Evolutionary conservation across 2,797 vertebrate genomes (phyloP).

Genomic region (Macropodus opercularis): DNA sequence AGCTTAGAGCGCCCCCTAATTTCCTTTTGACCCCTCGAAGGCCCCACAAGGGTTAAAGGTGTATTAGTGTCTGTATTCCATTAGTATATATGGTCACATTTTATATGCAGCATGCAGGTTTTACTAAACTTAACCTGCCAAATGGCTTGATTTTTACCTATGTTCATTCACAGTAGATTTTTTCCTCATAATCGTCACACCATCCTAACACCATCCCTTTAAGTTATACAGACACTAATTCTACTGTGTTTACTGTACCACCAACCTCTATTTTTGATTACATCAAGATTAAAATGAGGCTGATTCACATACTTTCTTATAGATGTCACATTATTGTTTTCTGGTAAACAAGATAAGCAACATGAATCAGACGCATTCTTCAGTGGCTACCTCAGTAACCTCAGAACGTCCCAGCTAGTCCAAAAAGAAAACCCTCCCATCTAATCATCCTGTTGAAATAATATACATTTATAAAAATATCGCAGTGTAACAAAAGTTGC

Average conservation of each 20-base stretch:
- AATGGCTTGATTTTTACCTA: not conserved
- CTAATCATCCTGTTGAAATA: constrained; percentile 2
- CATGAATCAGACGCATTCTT: not conserved
- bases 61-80: not conserved
- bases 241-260: not conserved
- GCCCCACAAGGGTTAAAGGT: too few species aligned
- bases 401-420: constrained; percentile 11
- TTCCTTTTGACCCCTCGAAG: too few species aligned
- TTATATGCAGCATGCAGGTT: not conserved
- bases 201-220: not conserved
- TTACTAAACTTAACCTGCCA: not conserved
- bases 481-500: not conserved
- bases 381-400: not conserved
- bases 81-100: not conserved
- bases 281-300: not conserved
- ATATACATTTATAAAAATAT: not conserved
- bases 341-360: not conserved
- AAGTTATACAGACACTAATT: not conserved
- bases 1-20: too few species aligned
- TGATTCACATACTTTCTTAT: not conserved
- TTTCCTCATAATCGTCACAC: constrained; percentile 1
- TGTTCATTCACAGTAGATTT: not conserved
- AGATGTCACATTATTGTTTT: not conserved
- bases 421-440: constrained; percentile 63
- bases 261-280: not conserved